Evolutionary conservation across 2,888 invertebrate species (phyloP).

Genomic region (Hemithea aestivaria): DNA sequence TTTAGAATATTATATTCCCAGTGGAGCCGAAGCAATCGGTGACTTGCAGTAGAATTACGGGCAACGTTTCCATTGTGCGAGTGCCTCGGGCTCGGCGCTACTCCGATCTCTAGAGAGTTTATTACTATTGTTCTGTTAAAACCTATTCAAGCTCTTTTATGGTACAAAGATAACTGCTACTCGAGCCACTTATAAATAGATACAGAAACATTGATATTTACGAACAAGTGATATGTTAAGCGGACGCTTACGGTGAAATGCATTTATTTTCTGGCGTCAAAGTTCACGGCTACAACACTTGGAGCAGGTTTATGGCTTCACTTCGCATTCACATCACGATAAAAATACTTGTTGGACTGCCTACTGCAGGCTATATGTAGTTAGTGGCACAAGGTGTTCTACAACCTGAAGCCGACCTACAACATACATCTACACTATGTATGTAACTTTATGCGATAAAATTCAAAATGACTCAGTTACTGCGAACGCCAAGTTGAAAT

Average conservation of each 20-base stretch:
- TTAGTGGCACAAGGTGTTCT: slow-evolving; percentile 18
- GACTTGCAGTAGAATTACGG: slow-evolving; percentile 45
- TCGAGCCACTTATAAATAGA: slow-evolving; percentile 1
- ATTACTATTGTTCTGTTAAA: slow-evolving; percentile 48
- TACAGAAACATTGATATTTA: slow-evolving; percentile 6
- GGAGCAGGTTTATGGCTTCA: slow-evolving; percentile 42
- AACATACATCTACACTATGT: too few species aligned
- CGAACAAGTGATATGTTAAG: slow-evolving; percentile 6
- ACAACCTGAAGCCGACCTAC: slow-evolving; percentile 31
- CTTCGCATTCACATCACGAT: slow-evolving; percentile 35
- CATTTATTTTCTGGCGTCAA: slow-evolving; percentile 31
- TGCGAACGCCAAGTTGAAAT: too few species aligned
- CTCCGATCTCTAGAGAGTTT: slow-evolving; percentile 49
- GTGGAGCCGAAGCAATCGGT: slow-evolving; percentile 42
- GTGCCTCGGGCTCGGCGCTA: slow-evolving; percentile 37
- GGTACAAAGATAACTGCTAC: slow-evolving; percentile 12
- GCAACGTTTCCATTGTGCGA: slow-evolving; percentile 46
- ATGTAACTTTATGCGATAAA: too few species aligned
- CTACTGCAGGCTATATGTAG: slow-evolving; percentile 17
- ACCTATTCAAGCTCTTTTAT: slow-evolving; percentile 34
- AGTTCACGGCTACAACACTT: slow-evolving; percentile 35
- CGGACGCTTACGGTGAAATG: too few species aligned
- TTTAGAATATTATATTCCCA: slow-evolving; percentile 26
- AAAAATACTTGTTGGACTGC: slow-evolving; percentile 33
- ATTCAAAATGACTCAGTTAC: too few species aligned